A percentile compares a stretch with the other conserved stretches of the same genome.
phyloP scores from a whole-genome alignment of 2,113 vertebrate species.

The Rhodinocichla rosea region DNA sequence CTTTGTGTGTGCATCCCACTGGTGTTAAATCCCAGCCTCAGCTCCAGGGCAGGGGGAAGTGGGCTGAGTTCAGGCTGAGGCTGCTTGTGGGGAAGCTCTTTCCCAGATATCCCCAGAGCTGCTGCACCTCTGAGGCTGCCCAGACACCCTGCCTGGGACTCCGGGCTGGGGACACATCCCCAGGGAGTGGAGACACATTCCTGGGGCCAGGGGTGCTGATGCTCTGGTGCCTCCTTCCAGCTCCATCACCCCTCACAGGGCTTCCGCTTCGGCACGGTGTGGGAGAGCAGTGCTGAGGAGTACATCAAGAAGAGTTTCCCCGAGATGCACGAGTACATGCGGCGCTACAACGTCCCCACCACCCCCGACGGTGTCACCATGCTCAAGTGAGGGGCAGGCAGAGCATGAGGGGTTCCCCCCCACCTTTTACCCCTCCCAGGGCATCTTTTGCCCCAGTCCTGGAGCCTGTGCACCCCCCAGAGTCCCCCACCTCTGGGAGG shows the following conservation, averaged over 20 bases:
- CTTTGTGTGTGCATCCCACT: not conserved
- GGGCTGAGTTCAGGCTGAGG: rapidly evolving
- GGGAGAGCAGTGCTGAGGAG: slow-evolving; percentile 92
- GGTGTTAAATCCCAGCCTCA: not conserved
- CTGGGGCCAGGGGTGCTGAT: not conserved
- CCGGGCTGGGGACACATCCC: not conserved
- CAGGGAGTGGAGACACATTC: not conserved
- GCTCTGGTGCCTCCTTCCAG: slow-evolving; percentile 64
- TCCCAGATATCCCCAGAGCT: not conserved
- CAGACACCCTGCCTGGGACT: not conserved
- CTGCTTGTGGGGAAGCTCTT: not conserved
- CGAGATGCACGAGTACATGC: slow-evolving; percentile 87
- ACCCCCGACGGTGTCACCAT: slow-evolving; percentile 84
- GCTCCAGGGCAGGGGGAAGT: not conserved
- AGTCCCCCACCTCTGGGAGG: rapidly evolving
- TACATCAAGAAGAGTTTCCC: slow-evolving; percentile 95
- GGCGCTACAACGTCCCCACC: slow-evolving; percentile 84
- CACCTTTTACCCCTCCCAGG: not conserved
- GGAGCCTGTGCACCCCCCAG: not conserved
- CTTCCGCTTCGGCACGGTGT: slow-evolving; percentile 88
- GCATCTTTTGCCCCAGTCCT: not conserved
- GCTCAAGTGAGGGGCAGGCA: slow-evolving; percentile 82
- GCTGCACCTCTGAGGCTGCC: not conserved
- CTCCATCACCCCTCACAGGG: slow-evolving; percentile 88
- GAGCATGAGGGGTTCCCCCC: rapidly evolving